Evolutionary conservation across 2,888 invertebrate genomes (phyloP), one percentile per base, ranked within the genome.

Genomic region (Campoplex nolae): DNA sequence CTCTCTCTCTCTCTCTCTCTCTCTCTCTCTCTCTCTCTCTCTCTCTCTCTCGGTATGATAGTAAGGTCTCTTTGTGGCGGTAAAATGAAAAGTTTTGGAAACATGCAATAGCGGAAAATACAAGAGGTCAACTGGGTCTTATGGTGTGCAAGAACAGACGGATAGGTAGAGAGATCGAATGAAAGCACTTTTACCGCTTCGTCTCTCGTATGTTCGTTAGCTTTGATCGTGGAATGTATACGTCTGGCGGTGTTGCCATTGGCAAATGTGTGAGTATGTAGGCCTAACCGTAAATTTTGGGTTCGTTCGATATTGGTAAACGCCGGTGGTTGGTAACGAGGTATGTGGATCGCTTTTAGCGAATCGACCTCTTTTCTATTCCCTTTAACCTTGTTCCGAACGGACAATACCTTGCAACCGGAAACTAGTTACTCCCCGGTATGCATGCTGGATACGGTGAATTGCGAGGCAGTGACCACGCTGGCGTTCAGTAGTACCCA

Each of bases 171-270:
- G 32, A 45, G 32, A 83, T 83, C 28, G 18, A 68, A 77, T 73
- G 56, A 74, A 82, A 82, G 73, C 78, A 85, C 78, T 85, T 85
- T 85, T 78, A 77, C 32, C 51, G 85, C 82, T 78, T 85, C 77
- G 77, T 85, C 81, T 67, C 68, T 67, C 54, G 84, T n/a, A 71
- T 71, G 79, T 76, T n/a, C 70, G 28, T 42, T 32, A 58, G 56
- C 78, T 84, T 84, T 79, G 79, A 79, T 84, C 56, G 74, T 16
- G 48, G 48, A 74, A 74, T 74, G 67, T 58, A 18, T 68, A 35
- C 42, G 35, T 62, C 62, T 16, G 45, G 32, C 16, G 58, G 23
- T 73, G 78, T n/a, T 68, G 42, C 67, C 58, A 56, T 18, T 56
- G 32, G 74, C 28, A 75, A 84, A 79, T 75, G 56, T 62, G 56